Conservation (phyloP, 2,888 invertebrate genomes). For the Ischnus inquisitorius region DNA sequence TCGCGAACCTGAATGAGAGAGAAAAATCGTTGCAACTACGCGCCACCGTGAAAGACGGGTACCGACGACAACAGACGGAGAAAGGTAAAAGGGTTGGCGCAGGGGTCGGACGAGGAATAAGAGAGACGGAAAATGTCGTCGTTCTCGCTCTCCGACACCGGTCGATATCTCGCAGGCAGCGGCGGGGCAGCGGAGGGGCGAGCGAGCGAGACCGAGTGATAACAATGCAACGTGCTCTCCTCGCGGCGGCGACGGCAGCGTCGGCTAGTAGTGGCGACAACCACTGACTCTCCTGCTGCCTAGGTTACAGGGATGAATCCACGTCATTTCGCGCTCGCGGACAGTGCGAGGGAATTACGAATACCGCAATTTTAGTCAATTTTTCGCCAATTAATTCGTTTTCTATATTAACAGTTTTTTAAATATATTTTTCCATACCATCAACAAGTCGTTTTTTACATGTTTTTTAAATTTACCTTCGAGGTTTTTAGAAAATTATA, state of each 20-base stretch:
- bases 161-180: slow-evolving; percentile 33
- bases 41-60: slow-evolving; percentile 22
- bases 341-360: not conserved
- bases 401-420: not conserved
- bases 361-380: slow-evolving; percentile 59
- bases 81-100: slow-evolving; percentile 9
- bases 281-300: not conserved
- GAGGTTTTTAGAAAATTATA: no score
- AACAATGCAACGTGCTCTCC: slow-evolving; percentile 78
- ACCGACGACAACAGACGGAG: slow-evolving; percentile 22
- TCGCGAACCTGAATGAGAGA: slow-evolving; percentile 31
- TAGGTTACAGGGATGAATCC: not conserved
- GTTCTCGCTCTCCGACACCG: slow-evolving; percentile 12
- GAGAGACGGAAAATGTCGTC: slow-evolving; percentile 39
- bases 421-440: no score
- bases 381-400: slow-evolving; percentile 40
- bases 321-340: slow-evolving; percentile 18
- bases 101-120: slow-evolving; percentile 4
- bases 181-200: slow-evolving; percentile 27
- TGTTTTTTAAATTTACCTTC: no score
- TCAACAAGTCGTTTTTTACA: no score
- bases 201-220: slow-evolving; percentile 74
- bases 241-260: slow-evolving; percentile 40
- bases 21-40: slow-evolving; percentile 3
- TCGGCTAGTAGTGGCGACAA: slow-evolving; percentile 10